Percentiles rank a stretch among this genome's conserved stretches.
phyloP scores from a whole-genome alignment of 1,140 invertebrate genomes.

The Gonioctena quinquepunctata region DNA sequence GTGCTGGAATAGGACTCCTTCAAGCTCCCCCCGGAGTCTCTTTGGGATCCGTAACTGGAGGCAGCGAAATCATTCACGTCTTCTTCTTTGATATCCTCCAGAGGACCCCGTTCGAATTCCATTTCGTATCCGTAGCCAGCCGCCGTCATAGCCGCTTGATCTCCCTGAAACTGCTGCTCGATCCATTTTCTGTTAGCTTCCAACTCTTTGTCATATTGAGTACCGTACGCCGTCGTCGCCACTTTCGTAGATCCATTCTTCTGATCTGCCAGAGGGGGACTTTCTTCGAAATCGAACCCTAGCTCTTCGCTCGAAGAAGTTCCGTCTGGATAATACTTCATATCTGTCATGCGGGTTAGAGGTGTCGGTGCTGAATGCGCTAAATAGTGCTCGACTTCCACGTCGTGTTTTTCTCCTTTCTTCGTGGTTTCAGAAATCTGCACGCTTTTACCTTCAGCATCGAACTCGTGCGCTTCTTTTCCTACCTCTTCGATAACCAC shows the following conservation, averaged over 20 bases:
- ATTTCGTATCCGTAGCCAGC: conserved; percentile 72
- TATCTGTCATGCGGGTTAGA: conserved; percentile 60
- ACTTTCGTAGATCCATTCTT: conserved; percentile 59
- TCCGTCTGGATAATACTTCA: conserved; percentile 58
- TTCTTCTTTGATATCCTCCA: conserved; percentile 91
- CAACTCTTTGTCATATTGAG: conserved; percentile 60
- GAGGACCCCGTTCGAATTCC: conserved; percentile 71
- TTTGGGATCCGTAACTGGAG: conserved; percentile 77
- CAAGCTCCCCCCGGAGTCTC: conserved; percentile 77
- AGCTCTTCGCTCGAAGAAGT: conserved; percentile 63
- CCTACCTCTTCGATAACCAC: conserved; percentile 85
- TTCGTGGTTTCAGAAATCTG: conserved; percentile 61
- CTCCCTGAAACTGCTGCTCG: conserved; percentile 80
- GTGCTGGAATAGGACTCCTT: conserved; percentile 79
- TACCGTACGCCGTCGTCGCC: conserved; percentile 55
- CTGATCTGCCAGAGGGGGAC: conserved; percentile 62
- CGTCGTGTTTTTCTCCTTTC: conserved; percentile 65
- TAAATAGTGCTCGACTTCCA: conserved; percentile 75
- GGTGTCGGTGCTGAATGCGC: conserved; percentile 65
- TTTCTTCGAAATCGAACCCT: conserved; percentile 78
- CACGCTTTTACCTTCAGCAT: conserved; percentile 79
- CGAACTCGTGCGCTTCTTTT: conserved; percentile 78
- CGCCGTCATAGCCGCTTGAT: conserved; percentile 65
- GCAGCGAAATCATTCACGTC: conserved; percentile 82
- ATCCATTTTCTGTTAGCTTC: conserved; percentile 86